phyloP scores from a whole-genome alignment of 2,113 vertebrate species.

The Rhinichthys klamathensis region DNA sequence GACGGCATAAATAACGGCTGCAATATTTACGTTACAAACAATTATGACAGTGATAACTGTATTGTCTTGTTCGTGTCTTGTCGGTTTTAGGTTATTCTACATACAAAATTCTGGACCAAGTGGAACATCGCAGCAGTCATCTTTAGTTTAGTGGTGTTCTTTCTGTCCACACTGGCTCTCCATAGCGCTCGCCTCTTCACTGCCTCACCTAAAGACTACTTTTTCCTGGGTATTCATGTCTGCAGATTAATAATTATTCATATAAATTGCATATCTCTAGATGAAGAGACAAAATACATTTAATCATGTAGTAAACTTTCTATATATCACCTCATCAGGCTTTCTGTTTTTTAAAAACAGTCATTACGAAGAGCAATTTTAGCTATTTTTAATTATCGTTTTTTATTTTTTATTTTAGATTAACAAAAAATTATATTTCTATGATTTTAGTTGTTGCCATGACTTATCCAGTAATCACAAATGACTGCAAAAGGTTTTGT shows the following conservation, averaged over 20 bases:
- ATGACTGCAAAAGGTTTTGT: background rate
- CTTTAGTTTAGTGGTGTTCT: slow-evolving; percentile 76
- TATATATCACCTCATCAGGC: too few species aligned
- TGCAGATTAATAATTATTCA: background rate
- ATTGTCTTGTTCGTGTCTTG: background rate
- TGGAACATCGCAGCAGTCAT: slow-evolving; percentile 69
- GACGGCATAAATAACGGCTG: background rate
- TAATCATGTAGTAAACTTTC: background rate
- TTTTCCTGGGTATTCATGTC: slow-evolving; percentile 79
- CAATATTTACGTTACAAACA: too few species aligned
- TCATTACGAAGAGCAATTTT: background rate
- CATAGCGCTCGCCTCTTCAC: slow-evolving; percentile 74
- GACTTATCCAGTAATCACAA: background rate
- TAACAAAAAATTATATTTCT: too few species aligned
- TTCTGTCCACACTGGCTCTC: slow-evolving; percentile 72
- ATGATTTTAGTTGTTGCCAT: background rate
- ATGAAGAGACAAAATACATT: background rate
- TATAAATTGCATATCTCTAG: background rate
- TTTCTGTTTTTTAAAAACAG: background rate
- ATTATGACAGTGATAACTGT: background rate
- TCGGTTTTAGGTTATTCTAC: slow-evolving; percentile 76
- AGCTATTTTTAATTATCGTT: background rate
- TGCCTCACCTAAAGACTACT: slow-evolving; percentile 74
- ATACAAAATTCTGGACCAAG: slow-evolving; percentile 83
- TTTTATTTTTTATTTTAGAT: too few species aligned